A percentile compares a stretch with the other conserved stretches of the same genome.
phyloP scores from a whole-genome alignment of 2,888 invertebrate species.

The Netelia virgata region DNA sequence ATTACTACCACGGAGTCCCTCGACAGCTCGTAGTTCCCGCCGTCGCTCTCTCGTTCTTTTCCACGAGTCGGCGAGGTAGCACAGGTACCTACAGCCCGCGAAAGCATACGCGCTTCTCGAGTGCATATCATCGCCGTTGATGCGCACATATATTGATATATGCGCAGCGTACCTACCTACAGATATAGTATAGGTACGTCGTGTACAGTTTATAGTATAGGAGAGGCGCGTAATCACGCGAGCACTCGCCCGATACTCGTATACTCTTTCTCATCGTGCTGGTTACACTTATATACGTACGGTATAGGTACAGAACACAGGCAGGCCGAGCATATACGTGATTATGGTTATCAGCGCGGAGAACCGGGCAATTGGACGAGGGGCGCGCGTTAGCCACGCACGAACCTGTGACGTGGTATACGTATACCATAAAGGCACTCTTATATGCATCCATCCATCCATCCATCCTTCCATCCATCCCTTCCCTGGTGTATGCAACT shows the following conservation, averaged over 20 bases:
- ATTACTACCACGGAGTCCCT: constrained; percentile 63
- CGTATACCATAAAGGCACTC: background rate
- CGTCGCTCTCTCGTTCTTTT: constrained; percentile 29
- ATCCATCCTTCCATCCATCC: background rate
- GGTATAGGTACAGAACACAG: constrained; percentile 14
- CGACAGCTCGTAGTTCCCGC: constrained; percentile 13
- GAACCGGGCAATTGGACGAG: constrained; percentile 77
- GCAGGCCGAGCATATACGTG: constrained; percentile 69
- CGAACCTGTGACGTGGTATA: constrained; percentile 70
- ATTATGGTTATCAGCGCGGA: constrained; percentile 77
- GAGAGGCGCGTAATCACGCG: constrained; percentile 65
- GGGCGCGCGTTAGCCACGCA: constrained; percentile 80
- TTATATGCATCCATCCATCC: background rate
- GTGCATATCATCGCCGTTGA: constrained; percentile 54
- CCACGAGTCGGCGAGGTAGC: background rate
- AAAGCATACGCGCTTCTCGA: constrained; percentile 48
- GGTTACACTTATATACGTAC: constrained; percentile 29
- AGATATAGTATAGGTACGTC: background rate
- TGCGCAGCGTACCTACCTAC: background rate
- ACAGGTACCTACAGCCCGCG: background rate
- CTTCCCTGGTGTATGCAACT: background rate
- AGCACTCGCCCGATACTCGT: constrained; percentile 47
- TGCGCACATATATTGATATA: constrained; percentile 20
- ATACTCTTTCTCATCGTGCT: background rate
- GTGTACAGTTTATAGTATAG: constrained; percentile 40